Base-by-base conservation (phyloP, 2,113 vertebrate species). In the Microcebus tavaratra region DNA sequence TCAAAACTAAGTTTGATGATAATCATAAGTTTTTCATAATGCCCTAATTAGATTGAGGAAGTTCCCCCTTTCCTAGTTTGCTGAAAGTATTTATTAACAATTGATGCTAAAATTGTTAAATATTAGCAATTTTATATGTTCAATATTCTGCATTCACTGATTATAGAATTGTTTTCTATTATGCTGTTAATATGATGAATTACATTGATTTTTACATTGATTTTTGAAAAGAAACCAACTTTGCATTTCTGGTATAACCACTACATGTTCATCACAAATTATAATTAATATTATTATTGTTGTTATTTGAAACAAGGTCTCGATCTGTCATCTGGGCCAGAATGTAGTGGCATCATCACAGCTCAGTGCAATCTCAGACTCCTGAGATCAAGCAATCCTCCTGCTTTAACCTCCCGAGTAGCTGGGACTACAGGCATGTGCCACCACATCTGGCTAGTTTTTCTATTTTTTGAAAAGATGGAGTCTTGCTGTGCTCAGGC, bases 211-310 rank as follows among this genome's bases (percentile, higher is more conserved):
- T 65, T 90, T 65, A 88, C 25, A 39, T 13, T 76, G 36, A 91
- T 78, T 85, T 65, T 90, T 65, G 48, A 80, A 93, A 80, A n/a
- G 31, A 84, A 96, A 50, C 21, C 13, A 79, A 45, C 36, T 93
- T 96, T 55, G 6, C n/a, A 68, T 85, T 90, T 79, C 29, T 36
- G 31, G 25, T 7, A 39, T 53, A 23, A 63, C 39, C 2, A 48
- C 15, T 57, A n/a, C 29, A n/a, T 14, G 6, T 31, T 55, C 63
- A 48, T 20, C n/a, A 72, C 25, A 36, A 53, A 50, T 57, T 57
- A 57, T 57, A 15, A 57, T 21, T 57, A 57, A 7, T 57, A 57
- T 57, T 57, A 21, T 21, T 57, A 57, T 7, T 57, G 13, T 53
- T 53, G 13, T 53, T 53, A 57, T 57, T 57, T 20, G 55, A 57